These are phyloP conservation scores for Helostoma temminkii DNA, from an alignment of 2,797 vertebrate species.

Conservation along the genomic window DNA sequence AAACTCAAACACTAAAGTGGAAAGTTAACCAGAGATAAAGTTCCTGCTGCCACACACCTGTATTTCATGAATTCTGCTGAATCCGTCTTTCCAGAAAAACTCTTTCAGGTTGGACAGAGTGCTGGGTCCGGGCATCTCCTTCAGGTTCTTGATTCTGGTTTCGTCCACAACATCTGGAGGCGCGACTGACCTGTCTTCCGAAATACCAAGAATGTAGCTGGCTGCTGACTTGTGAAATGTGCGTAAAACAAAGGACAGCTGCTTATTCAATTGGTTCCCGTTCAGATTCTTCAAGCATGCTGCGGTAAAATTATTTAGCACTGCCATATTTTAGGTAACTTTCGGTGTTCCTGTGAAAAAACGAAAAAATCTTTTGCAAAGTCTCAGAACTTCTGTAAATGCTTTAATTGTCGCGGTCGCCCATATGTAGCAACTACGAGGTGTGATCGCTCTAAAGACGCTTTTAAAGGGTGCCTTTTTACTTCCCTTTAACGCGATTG, in stretches of 20 bases:
- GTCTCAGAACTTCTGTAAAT: constrained; percentile 21
- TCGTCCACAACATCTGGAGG: constrained; percentile 34
- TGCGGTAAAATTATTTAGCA: constrained; percentile 68
- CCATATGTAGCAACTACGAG: neutral
- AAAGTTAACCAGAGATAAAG: neutral
- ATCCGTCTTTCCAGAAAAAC: constrained; percentile 93
- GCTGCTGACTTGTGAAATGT: constrained; percentile 73
- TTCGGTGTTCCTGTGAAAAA: no score
- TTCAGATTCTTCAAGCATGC: constrained; percentile 55
- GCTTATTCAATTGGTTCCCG: constrained; percentile 52
- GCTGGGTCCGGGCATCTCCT: constrained; percentile 93
- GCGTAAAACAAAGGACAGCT: constrained; percentile 55
- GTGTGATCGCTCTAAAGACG: neutral
- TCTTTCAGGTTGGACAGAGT: constrained; percentile 88
- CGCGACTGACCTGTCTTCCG: constrained; percentile 46
- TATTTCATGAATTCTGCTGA: constrained; percentile 92
- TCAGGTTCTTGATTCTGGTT: constrained; percentile 79
- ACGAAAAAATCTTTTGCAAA: neutral
- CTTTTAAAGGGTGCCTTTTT: constrained; percentile 58
- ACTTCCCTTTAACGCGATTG: constrained; percentile 65
- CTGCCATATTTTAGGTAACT: constrained; percentile 79
- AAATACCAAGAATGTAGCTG: constrained; percentile 71
- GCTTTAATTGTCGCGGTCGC: constrained; percentile 1
- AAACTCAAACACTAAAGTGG: neutral
- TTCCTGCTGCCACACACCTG: constrained; percentile 85